These are phyloP conservation scores for Prunella fulvescens DNA, from an alignment of 2,113 vertebrate genomes.

Conservation along the genomic window DNA sequence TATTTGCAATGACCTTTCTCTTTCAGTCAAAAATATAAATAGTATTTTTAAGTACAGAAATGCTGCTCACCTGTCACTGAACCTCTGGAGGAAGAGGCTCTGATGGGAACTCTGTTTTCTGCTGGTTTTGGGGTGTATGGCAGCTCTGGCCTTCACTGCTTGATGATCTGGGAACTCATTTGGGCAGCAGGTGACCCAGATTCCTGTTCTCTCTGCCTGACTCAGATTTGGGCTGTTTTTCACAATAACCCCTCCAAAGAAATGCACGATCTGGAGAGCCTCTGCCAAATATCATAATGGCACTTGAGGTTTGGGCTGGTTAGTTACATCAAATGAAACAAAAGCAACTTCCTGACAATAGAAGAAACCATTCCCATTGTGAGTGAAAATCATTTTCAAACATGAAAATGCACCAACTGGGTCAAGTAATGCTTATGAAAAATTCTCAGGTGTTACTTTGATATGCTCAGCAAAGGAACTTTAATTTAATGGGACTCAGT, in stretches of 20 bases:
- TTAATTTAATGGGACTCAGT: constrained; percentile 18
- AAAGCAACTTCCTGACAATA: constrained; percentile 14
- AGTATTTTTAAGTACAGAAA: neutral
- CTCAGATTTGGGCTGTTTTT: neutral
- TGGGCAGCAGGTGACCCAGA: neutral
- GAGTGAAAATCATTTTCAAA: neutral
- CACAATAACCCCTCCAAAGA: neutral
- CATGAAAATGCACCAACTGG: neutral
- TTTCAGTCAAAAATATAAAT: neutral
- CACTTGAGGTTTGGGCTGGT: neutral
- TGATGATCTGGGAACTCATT: fast-evolving
- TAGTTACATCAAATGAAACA: constrained; percentile 10
- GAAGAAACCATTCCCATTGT: neutral
- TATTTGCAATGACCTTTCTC: neutral
- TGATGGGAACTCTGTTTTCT: neutral
- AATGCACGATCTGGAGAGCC: neutral
- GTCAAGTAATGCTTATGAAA: constrained; percentile 52
- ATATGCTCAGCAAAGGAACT: neutral
- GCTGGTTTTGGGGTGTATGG: neutral
- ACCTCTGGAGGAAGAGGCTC: neutral
- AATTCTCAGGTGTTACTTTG: constrained; percentile 11
- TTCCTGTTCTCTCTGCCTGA: neutral
- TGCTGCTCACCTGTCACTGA: neutral
- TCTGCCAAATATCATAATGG: neutral
- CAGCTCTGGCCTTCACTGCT: neutral